Conservation (phyloP, 2,888 invertebrate genomes). For the Pyralis farinalis region DNA sequence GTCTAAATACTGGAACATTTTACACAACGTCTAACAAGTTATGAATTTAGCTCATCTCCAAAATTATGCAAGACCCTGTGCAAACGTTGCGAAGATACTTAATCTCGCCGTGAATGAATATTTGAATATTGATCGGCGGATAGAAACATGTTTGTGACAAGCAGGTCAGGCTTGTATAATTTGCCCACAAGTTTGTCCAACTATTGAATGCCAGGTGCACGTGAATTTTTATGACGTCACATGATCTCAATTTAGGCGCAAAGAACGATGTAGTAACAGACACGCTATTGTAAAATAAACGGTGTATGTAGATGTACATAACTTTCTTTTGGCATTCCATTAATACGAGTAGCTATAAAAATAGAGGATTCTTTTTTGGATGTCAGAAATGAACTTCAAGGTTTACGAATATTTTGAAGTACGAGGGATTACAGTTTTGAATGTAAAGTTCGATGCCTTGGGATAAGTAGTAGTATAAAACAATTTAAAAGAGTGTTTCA, state of each 20-base stretch:
- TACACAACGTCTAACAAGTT: neutral
- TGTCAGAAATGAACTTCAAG: too few species aligned
- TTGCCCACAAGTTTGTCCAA: neutral
- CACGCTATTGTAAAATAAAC: too few species aligned
- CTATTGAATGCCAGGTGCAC: neutral
- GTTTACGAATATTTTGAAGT: too few species aligned
- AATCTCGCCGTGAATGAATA: constrained; percentile 6
- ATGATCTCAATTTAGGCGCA: neutral
- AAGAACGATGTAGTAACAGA: too few species aligned
- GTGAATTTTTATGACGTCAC: constrained; percentile 4
- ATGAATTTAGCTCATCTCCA: neutral
- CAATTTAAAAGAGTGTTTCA: too few species aligned
- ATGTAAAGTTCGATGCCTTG: too few species aligned
- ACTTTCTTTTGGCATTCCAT: too few species aligned
- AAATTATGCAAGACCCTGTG: constrained; percentile 6
- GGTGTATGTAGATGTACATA: too few species aligned
- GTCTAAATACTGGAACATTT: neutral
- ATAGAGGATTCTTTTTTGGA: too few species aligned
- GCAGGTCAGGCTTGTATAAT: constrained; percentile 9
- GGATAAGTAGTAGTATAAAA: too few species aligned
- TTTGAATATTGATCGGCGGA: constrained; percentile 7
- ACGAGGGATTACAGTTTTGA: too few species aligned
- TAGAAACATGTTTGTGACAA: constrained; percentile 10
- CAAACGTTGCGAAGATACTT: constrained; percentile 2
- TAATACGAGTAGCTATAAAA: too few species aligned